phyloP scores from a whole-genome alignment of 2,797 vertebrate species.

The Harpagifer antarcticus region DNA sequence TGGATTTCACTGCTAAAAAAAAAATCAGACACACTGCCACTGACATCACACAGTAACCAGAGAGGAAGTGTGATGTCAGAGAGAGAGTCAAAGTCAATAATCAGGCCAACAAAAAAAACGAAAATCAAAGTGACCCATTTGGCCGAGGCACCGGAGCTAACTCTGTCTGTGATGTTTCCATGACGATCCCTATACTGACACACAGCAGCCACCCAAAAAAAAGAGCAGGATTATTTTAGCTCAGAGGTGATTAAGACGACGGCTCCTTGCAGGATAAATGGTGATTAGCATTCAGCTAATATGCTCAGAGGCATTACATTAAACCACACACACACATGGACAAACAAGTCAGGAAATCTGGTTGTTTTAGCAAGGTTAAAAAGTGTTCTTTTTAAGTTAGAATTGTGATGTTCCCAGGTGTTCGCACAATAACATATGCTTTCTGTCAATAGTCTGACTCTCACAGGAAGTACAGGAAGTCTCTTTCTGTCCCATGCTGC shows the following conservation, averaged over 20 bases:
- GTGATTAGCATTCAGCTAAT: slow-evolving; percentile 34
- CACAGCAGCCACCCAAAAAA: neutral
- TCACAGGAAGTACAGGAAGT: neutral
- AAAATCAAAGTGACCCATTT: slow-evolving; percentile 22
- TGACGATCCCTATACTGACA: slow-evolving; percentile 23
- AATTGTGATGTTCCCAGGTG: neutral
- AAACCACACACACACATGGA: neutral
- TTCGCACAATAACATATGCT: neutral
- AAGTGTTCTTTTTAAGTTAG: neutral
- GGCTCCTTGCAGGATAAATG: slow-evolving; percentile 25
- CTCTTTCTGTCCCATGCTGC: neutral
- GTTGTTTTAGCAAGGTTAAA: neutral
- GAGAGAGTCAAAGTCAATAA: neutral
- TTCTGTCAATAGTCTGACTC: neutral
- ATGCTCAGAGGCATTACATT: neutral
- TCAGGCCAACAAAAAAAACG: neutral
- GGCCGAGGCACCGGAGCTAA: slow-evolving; percentile 4
- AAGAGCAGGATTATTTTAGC: slow-evolving; percentile 21
- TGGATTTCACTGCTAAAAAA: neutral
- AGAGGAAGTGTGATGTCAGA: neutral
- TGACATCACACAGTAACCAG: neutral
- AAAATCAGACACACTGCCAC: neutral
- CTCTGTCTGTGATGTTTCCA: slow-evolving; percentile 47
- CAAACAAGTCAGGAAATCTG: neutral
- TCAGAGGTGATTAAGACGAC: slow-evolving; percentile 7